Evolutionary conservation across 2,888 invertebrate species (phyloP), one percentile per base, ranked within the genome.

Genomic region (Acronicta psi): DNA sequence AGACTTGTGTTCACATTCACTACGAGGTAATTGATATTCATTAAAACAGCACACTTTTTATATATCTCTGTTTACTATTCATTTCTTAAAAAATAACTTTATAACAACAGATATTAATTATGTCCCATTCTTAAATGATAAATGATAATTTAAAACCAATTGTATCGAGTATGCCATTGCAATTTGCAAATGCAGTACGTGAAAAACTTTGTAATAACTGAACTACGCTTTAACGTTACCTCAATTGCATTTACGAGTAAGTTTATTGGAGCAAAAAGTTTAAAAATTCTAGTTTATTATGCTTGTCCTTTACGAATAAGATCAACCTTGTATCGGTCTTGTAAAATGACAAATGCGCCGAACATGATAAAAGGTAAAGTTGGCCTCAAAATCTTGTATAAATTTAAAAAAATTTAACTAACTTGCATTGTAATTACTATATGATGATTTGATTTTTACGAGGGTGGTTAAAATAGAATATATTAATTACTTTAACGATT

Each of bases 11-110:
- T n/a, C n/a, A n/a, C n/a, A n/a, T n/a, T n/a, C n/a, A n/a, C n/a
- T n/a, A n/a, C n/a, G n/a, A 20, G 20, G 20, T 20, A 20, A 4
- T 5, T 20, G 5, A 20, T 20, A 51, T 0, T 14, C n/a, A 68
- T 60, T 47, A 40, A 10, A 44, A 47, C 38, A 60, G 9, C 9
- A 25, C 9, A 25, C 9, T 9, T 7, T 9, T 4, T 23, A 0
- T 0, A 47, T 61, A 31, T n/a, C 29, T 7, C 9, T 47, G 11
- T 29, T 34, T 42, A 38, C 37, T 52, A 29, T 44, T n/a, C 20
- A 37, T 49, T 41, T 18, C n/a, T 37, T 29, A 36, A 45, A 47
- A 43, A 56, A 50, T 47, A 37, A 43, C 14, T 55, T 63, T 69
- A 63, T 18, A 17, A 41, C 40, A 45, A 43, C 16, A 50, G 8